These are phyloP conservation scores for Microctenopoma stevenorrisi DNA, from an alignment of 2,797 vertebrate genomes.

Conservation along the genomic window DNA sequence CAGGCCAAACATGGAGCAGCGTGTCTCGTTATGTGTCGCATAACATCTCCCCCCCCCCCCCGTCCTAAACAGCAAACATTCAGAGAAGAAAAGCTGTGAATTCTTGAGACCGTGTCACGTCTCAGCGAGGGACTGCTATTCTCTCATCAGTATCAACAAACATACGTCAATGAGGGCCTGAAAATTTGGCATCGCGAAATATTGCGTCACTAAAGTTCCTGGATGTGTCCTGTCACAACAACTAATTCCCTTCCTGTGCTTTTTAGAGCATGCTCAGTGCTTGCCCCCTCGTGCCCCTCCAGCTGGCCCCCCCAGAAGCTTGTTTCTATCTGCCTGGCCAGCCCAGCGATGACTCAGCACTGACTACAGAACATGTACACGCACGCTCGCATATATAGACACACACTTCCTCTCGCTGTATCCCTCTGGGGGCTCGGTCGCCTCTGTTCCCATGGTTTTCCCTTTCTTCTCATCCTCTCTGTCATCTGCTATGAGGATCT, in stretches of 20 bases:
- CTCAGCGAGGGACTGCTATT: background rate
- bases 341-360: conserved; percentile 93
- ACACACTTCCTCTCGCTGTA: conserved; percentile 77
- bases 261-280: conserved; percentile 73
- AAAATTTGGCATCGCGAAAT: conserved; percentile 66
- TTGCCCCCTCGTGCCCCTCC: conserved; percentile 74
- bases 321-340: conserved; percentile 90
- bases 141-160: conserved; percentile 13
- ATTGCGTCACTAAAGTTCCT: conserved; percentile 77
- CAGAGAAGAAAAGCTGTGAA: conserved; percentile 7
- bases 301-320: conserved; percentile 80
- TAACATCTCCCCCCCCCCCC: conserved; percentile 43
- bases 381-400: conserved; percentile 25
- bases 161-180: conserved; percentile 54
- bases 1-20: conserved; percentile 67
- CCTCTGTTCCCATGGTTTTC: conserved; percentile 78
- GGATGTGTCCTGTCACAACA: conserved; percentile 75
- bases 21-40: conserved; percentile 60
- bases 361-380: conserved; percentile 61
- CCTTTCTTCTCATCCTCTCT: conserved; percentile 61
- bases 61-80: conserved; percentile 22
- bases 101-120: conserved; percentile 10
- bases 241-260: conserved; percentile 73
- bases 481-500: conserved; percentile 53
- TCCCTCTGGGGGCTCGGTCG: conserved; percentile 59